These are phyloP conservation scores for Emydoidea blandingii DNA, from an alignment of 2,797 vertebrate genomes.

Conservation along the genomic window DNA sequence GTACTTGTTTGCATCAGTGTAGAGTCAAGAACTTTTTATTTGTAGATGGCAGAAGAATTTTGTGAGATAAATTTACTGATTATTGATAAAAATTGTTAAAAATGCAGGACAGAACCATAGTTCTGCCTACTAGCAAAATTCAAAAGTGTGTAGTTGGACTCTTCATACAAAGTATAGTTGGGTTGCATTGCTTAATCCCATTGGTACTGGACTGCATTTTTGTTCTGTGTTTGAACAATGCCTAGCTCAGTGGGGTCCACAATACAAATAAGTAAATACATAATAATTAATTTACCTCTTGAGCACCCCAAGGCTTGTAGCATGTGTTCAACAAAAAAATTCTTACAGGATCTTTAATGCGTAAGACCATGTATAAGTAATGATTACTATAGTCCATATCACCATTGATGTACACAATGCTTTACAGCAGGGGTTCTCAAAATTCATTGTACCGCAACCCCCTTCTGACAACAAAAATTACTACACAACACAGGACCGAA, in stretches of 20 bases:
- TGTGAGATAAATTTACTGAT: background rate
- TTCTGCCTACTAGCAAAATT: background rate
- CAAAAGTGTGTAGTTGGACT: background rate
- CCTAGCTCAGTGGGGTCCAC: fast-evolving
- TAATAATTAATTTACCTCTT: background rate
- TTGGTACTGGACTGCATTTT: background rate
- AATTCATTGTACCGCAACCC: too few relatives aligned
- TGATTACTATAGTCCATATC: background rate
- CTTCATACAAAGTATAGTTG: background rate
- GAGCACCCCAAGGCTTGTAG: background rate
- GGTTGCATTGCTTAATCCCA: background rate
- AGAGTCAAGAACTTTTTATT: constrained; percentile 7
- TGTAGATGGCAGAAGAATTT: constrained; percentile 7
- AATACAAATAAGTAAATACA: background rate
- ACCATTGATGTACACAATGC: background rate
- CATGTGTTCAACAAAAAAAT: background rate
- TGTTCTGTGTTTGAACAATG: background rate
- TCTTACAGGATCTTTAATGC: background rate
- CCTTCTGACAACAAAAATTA: too few relatives aligned
- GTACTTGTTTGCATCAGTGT: constrained; percentile 21
- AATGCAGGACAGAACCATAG: background rate
- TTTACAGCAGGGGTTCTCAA: background rate
- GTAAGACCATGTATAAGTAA: background rate
- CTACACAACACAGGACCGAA: too few relatives aligned
- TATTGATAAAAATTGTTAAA: background rate